These are phyloP conservation scores for Gadus chalcogrammus DNA, from an alignment of 2,113 vertebrate genomes.

Conservation along the genomic window DNA sequence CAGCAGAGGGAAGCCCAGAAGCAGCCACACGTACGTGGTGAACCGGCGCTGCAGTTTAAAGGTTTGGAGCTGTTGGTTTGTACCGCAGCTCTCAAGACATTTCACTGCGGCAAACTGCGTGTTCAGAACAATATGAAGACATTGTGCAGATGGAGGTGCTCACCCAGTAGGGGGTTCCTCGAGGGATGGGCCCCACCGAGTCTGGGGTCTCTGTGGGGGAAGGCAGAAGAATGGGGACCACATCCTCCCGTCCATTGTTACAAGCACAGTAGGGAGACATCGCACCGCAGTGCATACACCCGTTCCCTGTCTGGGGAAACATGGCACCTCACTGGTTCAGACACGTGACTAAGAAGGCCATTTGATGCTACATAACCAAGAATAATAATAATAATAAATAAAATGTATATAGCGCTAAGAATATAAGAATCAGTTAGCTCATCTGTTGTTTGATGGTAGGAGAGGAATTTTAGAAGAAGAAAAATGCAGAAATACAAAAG, in stretches of 20 bases:
- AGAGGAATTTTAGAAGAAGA: too few relatives aligned
- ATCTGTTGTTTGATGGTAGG: too few relatives aligned
- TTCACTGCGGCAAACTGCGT: too few relatives aligned
- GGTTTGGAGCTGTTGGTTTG: too few relatives aligned
- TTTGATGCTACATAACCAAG: too few relatives aligned
- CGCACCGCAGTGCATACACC: constrained; percentile 41
- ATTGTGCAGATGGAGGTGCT: constrained; percentile 11
- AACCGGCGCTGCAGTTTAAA: constrained; percentile 48
- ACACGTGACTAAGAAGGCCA: neutral
- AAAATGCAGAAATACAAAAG: too few relatives aligned
- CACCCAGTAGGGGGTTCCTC: constrained; percentile 71
- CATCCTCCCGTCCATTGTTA: constrained; percentile 22
- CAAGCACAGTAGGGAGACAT: constrained; percentile 45
- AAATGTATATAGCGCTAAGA: too few relatives aligned
- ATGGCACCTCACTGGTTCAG: neutral
- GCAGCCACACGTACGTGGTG: constrained; percentile 65
- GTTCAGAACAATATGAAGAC: too few relatives aligned
- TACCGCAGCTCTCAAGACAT: too few relatives aligned
- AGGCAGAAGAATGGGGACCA: constrained; percentile 62
- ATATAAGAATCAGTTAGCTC: too few relatives aligned
- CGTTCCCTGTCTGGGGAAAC: constrained; percentile 49
- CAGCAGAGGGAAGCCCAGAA: constrained; percentile 72
- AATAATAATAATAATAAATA: too few relatives aligned
- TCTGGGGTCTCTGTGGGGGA: constrained; percentile 37
- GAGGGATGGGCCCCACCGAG: constrained; percentile 13